phyloP scores from a whole-genome alignment of 1,140 invertebrate species.

The roundworm (Caenorhabditis elegans) region WBcel235 BX284604.4:7841001-7841500 shows the following conservation, averaged over 20 bases:
- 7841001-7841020: too few relatives aligned
- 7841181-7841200: too few relatives aligned
- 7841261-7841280: too few relatives aligned
- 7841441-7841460: slow-evolving; percentile 26
- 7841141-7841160: not conserved
- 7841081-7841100: slow-evolving; percentile 26
- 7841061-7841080: not conserved
- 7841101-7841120: not conserved
- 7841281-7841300: too few relatives aligned
- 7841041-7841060: not conserved
- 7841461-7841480: not conserved
- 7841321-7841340: not conserved
- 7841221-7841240: too few relatives aligned
- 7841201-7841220: too few relatives aligned
- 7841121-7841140: not conserved
- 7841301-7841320: too few relatives aligned
- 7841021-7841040: too few relatives aligned
- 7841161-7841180: too few relatives aligned
- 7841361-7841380: slow-evolving; percentile 5
- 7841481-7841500: too few relatives aligned
- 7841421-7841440: not conserved
- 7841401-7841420: not conserved
- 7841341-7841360: not conserved
- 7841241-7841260: too few relatives aligned
- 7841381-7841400: not conserved